A percentile compares a stretch with the other conserved stretches of the same genome.
Evolutionary conservation across 64 coral and sea anemone genomes (phyloP).

Genomic region (Stichodactyla mertensii): DNA sequence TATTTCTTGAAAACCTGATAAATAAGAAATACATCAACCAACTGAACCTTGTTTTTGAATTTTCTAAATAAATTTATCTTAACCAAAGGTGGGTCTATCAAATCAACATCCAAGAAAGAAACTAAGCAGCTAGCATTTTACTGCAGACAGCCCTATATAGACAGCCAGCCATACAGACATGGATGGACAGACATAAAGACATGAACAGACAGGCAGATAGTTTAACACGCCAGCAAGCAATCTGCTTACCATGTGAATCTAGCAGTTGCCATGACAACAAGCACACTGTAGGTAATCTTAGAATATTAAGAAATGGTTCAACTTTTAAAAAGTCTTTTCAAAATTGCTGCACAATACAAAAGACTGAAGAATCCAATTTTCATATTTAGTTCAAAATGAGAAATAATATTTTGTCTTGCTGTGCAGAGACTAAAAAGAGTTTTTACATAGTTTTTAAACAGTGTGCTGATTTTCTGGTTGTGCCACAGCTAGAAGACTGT

Average conservation of each 20-base stretch:
- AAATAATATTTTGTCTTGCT: too few relatives aligned
- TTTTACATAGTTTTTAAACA: neutral
- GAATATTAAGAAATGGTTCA: neutral
- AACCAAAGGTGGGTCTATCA: neutral
- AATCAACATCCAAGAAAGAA: neutral
- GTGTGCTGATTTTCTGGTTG: slow-evolving; percentile 11
- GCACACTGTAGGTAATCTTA: neutral
- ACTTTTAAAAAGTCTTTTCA: neutral
- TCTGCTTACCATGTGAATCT: slow-evolving; percentile 1
- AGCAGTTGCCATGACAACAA: slow-evolving; percentile 5
- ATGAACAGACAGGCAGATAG: neutral
- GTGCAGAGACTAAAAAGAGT: neutral
- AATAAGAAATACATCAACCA: too few relatives aligned
- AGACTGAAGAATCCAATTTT: too few relatives aligned
- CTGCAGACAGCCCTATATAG: neutral
- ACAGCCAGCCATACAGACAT: neutral
- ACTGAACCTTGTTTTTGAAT: too few relatives aligned
- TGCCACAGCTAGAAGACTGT: slow-evolving; percentile 15
- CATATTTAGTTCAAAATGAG: too few relatives aligned
- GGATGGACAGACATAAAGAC: neutral
- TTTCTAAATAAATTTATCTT: too few relatives aligned
- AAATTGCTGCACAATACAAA: neutral
- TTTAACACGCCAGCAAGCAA: neutral
- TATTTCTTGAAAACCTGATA: too few relatives aligned
- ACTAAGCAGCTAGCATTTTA: neutral